Percentiles rank a stretch among this genome's conserved stretches.
Conservation (phyloP, 2,113 vertebrate species). For the Entelurus aequoreus region DNA sequence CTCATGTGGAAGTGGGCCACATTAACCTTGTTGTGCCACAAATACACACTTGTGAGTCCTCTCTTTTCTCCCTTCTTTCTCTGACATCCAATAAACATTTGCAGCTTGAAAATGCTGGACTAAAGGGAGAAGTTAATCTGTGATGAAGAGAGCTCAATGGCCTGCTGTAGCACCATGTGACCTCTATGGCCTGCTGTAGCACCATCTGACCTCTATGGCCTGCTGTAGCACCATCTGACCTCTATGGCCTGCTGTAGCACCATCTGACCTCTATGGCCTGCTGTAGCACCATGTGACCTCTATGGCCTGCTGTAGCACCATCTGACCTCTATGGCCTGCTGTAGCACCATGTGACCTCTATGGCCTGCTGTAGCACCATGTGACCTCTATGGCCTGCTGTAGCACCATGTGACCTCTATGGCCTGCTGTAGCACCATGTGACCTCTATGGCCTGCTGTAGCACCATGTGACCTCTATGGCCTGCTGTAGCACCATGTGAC, state of each 20-base stretch:
- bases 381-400: constrained; percentile 18
- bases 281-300: constrained; percentile 27
- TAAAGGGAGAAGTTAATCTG: background rate
- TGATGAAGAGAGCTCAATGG: constrained; percentile 10
- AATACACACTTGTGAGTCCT: constrained; percentile 29
- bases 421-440: constrained; percentile 27
- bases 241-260: constrained; percentile 12
- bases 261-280: constrained; percentile 25
- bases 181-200: constrained; percentile 14
- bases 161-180: constrained; percentile 29
- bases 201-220: constrained; percentile 24
- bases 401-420: constrained; percentile 24
- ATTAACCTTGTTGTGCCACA: constrained; percentile 29
- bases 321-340: constrained; percentile 22
- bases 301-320: constrained; percentile 19
- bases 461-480: constrained; percentile 24
- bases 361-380: constrained; percentile 22
- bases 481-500: constrained; percentile 29
- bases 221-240: constrained; percentile 29
- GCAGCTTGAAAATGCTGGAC: background rate
- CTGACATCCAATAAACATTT: background rate
- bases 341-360: constrained; percentile 26
- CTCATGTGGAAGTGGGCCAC: constrained; percentile 43
- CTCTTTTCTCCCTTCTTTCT: background rate
- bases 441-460: constrained; percentile 16